A percentile compares a stretch with the other conserved stretches of the same genome.
Conservation (phyloP, 2,888 invertebrate species). For the Meta bourneti region DNA sequence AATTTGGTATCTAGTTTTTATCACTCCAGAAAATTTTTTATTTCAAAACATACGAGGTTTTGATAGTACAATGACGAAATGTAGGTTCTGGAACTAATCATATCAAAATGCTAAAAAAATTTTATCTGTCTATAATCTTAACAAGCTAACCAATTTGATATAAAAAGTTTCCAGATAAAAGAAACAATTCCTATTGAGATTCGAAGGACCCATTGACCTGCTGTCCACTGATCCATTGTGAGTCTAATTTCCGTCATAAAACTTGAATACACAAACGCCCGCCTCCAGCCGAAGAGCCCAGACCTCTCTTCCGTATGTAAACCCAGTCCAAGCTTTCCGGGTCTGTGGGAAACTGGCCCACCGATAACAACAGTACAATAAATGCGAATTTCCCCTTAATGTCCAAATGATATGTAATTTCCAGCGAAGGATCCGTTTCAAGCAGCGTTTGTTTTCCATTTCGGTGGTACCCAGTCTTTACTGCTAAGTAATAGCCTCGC, state of each 20-base stretch:
- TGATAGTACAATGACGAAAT: too few species aligned
- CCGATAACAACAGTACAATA: slow-evolving; percentile 56
- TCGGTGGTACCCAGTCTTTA: slow-evolving; percentile 64
- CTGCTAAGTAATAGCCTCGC: slow-evolving; percentile 65
- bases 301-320: slow-evolving; percentile 19
- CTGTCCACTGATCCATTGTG: not conserved
- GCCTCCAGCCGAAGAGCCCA: not conserved
- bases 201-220: not conserved
- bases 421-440: slow-evolving; percentile 62
- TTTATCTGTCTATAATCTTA: too few species aligned
- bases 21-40: too few species aligned
- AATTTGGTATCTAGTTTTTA: too few species aligned
- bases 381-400: slow-evolving; percentile 52
- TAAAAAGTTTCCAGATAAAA: too few species aligned
- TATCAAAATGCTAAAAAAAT: too few species aligned
- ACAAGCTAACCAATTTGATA: too few species aligned
- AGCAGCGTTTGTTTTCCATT: slow-evolving; percentile 66
- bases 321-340: not conserved
- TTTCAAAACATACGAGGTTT: too few species aligned
- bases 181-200: too few species aligned
- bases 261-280: too few species aligned
- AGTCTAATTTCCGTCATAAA: not conserved
- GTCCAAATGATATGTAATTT: slow-evolving; percentile 67
- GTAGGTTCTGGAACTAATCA: too few species aligned
- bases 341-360: slow-evolving; percentile 46